A percentile compares a stretch with the other conserved stretches of the same genome.
Evolutionary conservation across 1,140 invertebrate genomes (phyloP).

Genomic region (Pachypsylla venusta): DNA sequence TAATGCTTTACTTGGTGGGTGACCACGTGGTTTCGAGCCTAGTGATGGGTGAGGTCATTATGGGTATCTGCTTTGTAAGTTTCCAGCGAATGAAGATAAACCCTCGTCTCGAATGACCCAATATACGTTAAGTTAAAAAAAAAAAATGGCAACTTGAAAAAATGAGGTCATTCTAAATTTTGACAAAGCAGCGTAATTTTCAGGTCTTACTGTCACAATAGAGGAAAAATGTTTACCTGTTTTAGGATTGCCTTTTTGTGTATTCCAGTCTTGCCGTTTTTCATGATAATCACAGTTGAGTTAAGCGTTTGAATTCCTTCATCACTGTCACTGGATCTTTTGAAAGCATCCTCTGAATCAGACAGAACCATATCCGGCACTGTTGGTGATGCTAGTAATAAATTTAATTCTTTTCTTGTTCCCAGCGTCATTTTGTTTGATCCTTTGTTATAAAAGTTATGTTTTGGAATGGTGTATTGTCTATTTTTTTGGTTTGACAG

Average conservation of each 20-base stretch:
- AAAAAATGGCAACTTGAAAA: too few relatives aligned
- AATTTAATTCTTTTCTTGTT: constrained; percentile 19
- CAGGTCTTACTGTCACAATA: too few relatives aligned
- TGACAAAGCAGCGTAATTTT: too few relatives aligned
- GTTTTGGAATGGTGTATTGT: constrained; percentile 13
- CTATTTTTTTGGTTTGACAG: constrained; percentile 2
- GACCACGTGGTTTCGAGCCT: too few relatives aligned
- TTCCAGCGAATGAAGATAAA: too few relatives aligned
- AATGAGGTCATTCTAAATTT: too few relatives aligned
- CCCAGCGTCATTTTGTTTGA: constrained; percentile 5
- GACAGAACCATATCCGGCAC: constrained; percentile 14
- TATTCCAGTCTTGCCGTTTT: background rate
- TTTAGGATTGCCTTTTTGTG: constrained; percentile 4
- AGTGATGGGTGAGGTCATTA: too few relatives aligned
- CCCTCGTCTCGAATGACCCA: too few relatives aligned
- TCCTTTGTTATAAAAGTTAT: constrained; percentile 12
- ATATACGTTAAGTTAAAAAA: too few relatives aligned
- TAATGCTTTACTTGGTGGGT: too few relatives aligned
- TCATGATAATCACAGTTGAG: background rate
- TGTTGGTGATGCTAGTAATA: constrained; percentile 16
- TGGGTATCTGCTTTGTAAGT: too few relatives aligned
- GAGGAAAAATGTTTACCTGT: too few relatives aligned
- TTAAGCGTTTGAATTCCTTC: background rate
- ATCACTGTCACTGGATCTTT: constrained; percentile 1
- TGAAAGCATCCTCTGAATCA: constrained; percentile 8